Evolutionary conservation across 2,113 vertebrate genomes (phyloP), one percentile per base, ranked within the genome.

Genomic region (Oxyura jamaicensis): DNA sequence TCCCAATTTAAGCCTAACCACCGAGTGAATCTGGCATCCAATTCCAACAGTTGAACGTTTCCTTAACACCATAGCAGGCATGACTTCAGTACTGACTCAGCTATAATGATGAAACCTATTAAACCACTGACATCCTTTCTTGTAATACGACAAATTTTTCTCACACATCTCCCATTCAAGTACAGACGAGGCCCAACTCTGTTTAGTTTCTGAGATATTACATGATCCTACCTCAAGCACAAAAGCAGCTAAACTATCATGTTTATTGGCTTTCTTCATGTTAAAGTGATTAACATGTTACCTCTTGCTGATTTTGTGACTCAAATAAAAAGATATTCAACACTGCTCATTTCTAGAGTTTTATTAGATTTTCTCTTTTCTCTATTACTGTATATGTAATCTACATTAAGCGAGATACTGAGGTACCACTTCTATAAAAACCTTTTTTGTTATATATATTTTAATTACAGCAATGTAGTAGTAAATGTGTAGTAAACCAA

Each of bases 241-340:
- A 88, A 94, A 90, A 80, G 41, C 44, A 80, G 58, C 94, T 83
- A 35, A 93, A 83, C 50, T 42, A 41, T 74, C 56, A 39, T 36
- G n/a, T 60, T 86, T 59, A 86, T 66, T 83, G 73, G 72, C 72
- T 83, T 94, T 69, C 82, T 83, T 76, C 78, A 78, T 11, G 31
- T 52, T 84, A 59, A 71, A 81, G 46, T 28, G 48, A 88, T 86
- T 67, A 88, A 90, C 85, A 17, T 80, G 94, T 96, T 96, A 90
- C 87, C 35, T 93, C 94, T 96, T 95, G 91, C 60, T 93, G 60
- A 75, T 65, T 92, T 86, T 68, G 80, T 95, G 95, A 96, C 85
- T 97, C 90, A 96, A 93, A 91, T 87, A 91, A 86, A 26, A 53
- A 74, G 77, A 86, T 41, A 77, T 72, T 63, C 3, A 1, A 28